Conservation (phyloP, 2,113 vertebrate genomes). For the Poecilia latipinna region DNA sequence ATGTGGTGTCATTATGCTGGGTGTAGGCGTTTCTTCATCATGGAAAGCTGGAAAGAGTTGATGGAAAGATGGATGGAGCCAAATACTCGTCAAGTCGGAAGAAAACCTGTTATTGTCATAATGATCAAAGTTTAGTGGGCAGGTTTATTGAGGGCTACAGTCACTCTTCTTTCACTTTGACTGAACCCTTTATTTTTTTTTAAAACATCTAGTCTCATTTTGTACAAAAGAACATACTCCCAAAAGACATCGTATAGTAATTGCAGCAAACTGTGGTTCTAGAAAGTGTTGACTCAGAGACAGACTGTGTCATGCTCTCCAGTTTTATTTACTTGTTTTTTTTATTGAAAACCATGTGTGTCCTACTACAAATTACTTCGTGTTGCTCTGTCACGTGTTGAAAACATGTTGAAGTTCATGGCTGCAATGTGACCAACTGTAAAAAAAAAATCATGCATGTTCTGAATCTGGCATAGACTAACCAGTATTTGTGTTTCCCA, state of each 20-base stretch:
- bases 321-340: too few relatives aligned
- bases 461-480: background rate
- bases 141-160: too few relatives aligned
- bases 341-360: background rate
- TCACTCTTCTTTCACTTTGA: background rate
- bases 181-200: background rate
- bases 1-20: background rate
- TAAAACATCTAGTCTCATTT: background rate
- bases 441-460: background rate
- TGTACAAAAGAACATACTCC: background rate
- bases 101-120: too few relatives aligned
- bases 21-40: background rate
- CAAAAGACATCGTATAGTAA: background rate
- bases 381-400: background rate
- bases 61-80: background rate
- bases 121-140: too few relatives aligned
- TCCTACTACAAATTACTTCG: background rate
- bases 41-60: background rate
- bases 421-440: background rate
- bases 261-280: too few relatives aligned
- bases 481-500: slow-evolving; percentile 58
- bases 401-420: background rate
- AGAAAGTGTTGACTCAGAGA: too few relatives aligned
- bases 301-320: too few relatives aligned
- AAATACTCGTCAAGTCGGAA: background rate